Conservation (phyloP, 2,888 invertebrate genomes). For the Rutpela maculata region DNA sequence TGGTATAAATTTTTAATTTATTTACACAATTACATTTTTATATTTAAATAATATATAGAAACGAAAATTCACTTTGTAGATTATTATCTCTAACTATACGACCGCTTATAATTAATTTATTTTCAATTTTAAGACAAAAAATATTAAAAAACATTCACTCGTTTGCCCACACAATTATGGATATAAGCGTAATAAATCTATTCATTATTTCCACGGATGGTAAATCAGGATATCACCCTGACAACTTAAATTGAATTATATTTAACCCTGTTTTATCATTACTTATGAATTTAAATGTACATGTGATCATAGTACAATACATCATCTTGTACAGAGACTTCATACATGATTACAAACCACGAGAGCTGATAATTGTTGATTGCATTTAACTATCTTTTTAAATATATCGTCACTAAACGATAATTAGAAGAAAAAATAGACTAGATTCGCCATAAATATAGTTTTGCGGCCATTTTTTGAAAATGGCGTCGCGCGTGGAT, state of each 20-base stretch:
- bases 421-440: no score
- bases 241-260: constrained; percentile 7
- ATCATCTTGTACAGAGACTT: background rate
- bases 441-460: no score
- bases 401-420: no score
- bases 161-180: background rate
- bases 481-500: no score
- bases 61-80: background rate
- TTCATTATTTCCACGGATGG: background rate
- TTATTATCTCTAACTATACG: background rate
- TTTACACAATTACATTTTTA: background rate
- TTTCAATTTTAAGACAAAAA: background rate
- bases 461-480: no score
- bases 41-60: background rate
- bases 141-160: background rate
- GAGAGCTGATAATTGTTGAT: no score
- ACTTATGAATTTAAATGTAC: constrained; percentile 28
- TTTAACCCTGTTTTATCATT: constrained; percentile 41
- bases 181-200: background rate
- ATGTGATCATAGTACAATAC: constrained; percentile 11
- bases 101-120: background rate
- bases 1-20: background rate
- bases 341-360: no score
- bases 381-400: no score
- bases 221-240: background rate